phyloP scores from a whole-genome alignment of 2,888 invertebrate species.

The Chydorus sphaericus region DNA sequence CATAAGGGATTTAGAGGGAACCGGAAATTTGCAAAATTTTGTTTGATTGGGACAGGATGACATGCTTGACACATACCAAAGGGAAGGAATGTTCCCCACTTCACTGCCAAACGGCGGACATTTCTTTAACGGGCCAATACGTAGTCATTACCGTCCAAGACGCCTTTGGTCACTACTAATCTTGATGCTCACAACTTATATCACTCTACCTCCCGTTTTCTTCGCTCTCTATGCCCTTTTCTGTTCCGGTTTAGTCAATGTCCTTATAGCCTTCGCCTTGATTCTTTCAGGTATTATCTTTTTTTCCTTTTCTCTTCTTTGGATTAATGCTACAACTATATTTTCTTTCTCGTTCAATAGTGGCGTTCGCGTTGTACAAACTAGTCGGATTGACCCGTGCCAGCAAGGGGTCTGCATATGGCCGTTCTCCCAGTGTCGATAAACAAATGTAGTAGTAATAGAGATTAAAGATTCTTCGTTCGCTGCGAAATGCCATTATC shows the following conservation, averaged over 20 bases:
- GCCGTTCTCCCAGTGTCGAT: too few relatives aligned
- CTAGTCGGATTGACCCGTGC: conserved; percentile 72
- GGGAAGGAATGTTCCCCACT: neutral
- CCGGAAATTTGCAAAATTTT: neutral
- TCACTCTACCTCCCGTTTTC: neutral
- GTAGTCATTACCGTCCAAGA: conserved; percentile 5
- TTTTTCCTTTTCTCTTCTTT: conserved; percentile 23
- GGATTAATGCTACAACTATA: conserved; percentile 23
- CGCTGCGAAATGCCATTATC: too few relatives aligned
- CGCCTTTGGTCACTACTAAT: neutral
- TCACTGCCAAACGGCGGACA: neutral
- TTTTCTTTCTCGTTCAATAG: conserved; percentile 35
- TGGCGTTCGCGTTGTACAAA: conserved; percentile 59
- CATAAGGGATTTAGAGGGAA: conserved; percentile 16
- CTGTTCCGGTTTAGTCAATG: neutral
- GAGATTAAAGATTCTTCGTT: too few relatives aligned
- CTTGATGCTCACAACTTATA: neutral
- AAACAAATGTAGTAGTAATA: too few relatives aligned
- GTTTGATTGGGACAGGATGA: neutral
- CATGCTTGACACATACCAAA: neutral
- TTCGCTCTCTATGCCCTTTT: neutral
- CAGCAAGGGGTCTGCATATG: conserved; percentile 68
- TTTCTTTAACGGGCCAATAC: neutral
- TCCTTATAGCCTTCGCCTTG: neutral
- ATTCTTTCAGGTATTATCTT: neutral